Evolutionary conservation across 2,113 vertebrate species (phyloP), one percentile per base, ranked within the genome.

Genomic region (Panthera leo): DNA sequence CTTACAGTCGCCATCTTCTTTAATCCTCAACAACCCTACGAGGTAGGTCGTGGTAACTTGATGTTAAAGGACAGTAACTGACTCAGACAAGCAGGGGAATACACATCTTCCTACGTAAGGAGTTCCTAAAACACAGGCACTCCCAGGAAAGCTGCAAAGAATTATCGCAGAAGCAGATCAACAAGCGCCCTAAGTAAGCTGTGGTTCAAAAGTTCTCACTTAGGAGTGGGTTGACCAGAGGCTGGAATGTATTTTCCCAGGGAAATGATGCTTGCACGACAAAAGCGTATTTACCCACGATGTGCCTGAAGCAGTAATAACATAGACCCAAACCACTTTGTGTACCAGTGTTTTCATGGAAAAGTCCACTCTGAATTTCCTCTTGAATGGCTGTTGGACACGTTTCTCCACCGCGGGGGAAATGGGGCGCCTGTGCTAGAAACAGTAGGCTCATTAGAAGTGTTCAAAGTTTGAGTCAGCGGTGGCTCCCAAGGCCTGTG

Each of bases 201-300:
- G 14, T 39, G 10, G 75, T 89, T 96, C 42, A 48, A 21, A 82
- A 78, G 88, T 89, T 86, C 85, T 76, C 51, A 7, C 70, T 55
- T 42, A 58, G 21, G 27, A 91, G 51, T 76, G n/a, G 65, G 21
- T 53, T 95, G 58, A 58, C 75, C 79, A 95, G 87, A 91, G 84
- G 23, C 65, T 71, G 83, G 16, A 36, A 80, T 90, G 4, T 58
- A 42, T 90, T 97, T 95, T 97, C 80, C 70, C 82, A 82, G 92
- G 88, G 91, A 97, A 95, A 86, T 86, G 78, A 79, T 78, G 68
- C 83, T 95, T 91, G 80, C 88, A 94, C 58, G 76, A 76, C 83
- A 91, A 82, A 95, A 94, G n/a, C 39, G 29, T 84, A 45, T 87
- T 96, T 92, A 65, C 68, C 90, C 75, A 71, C 86, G 78, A 7